Evolutionary conservation across 2,113 vertebrate genomes (phyloP).

Genomic region (Sebastes fasciatus): DNA sequence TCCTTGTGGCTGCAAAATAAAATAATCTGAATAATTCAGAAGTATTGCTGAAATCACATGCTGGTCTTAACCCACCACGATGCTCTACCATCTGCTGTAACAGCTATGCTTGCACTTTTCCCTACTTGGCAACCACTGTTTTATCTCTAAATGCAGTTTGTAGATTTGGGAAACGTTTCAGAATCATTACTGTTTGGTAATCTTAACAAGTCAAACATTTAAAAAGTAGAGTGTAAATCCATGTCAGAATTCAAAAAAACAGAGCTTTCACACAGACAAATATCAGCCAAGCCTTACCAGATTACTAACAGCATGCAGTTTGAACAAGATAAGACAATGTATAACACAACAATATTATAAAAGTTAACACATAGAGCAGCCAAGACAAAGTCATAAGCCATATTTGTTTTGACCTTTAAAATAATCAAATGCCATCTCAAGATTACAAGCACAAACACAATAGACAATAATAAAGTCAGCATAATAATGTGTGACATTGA

Average conservation of each 20-base stretch:
- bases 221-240: not conserved
- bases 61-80: constrained; percentile 24
- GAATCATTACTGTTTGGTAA: not conserved
- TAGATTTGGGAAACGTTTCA: not conserved
- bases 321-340: not conserved
- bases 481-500: not conserved
- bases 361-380: not conserved
- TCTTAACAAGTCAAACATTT: not conserved
- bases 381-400: not conserved
- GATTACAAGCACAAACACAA: not conserved
- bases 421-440: not conserved
- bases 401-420: not conserved
- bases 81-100: constrained; percentile 18
- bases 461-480: not conserved
- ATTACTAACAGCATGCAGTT: not conserved
- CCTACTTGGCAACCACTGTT: constrained; percentile 43
- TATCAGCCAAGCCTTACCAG: not conserved
- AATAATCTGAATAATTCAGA: constrained; percentile 19
- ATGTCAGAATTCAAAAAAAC: not conserved
- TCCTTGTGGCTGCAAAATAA: not conserved
- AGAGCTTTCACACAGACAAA: not conserved
- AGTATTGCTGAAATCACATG: constrained; percentile 50
- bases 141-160: constrained; percentile 7
- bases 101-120: constrained; percentile 55
- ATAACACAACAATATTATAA: not conserved